Conservation (phyloP, 1,140 invertebrate species). For the Eriocheir sinensis region DNA sequence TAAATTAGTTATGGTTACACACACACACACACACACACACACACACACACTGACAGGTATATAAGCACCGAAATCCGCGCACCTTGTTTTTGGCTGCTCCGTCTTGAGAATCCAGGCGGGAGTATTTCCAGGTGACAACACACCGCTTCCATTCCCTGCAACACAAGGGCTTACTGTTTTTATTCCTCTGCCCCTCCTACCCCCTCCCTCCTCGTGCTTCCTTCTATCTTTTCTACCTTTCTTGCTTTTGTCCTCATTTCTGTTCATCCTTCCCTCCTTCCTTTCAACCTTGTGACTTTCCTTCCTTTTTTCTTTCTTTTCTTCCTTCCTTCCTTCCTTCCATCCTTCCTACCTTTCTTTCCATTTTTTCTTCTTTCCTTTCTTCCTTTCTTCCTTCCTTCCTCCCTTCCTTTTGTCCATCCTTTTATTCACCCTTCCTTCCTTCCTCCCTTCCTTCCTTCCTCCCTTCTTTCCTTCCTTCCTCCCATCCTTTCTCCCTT, state of each 20-base stretch:
- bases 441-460: no score
- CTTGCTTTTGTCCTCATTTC: not conserved
- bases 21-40: not conserved
- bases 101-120: no score
- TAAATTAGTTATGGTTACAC: no score
- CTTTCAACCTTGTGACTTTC: not conserved
- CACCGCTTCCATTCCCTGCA: not conserved
- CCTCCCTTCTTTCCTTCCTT: no score
- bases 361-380: conserved; percentile 5
- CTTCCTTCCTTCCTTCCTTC: conserved; percentile 2
- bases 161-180: not conserved
- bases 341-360: not conserved
- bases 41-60: not conserved
- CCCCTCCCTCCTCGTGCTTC: not conserved
- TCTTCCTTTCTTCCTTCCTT: conserved; percentile 24
- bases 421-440: not conserved
- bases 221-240: not conserved
- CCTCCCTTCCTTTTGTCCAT: not conserved
- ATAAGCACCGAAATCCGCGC: no score
- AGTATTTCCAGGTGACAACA: no score
- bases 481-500: no score
- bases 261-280: not conserved
- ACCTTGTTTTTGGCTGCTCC: no score
- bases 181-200: not conserved
- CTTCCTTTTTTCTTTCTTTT: conserved; percentile 32